Base-by-base conservation (phyloP, 1,140 invertebrate species). In the Microplitis mediator region DNA sequence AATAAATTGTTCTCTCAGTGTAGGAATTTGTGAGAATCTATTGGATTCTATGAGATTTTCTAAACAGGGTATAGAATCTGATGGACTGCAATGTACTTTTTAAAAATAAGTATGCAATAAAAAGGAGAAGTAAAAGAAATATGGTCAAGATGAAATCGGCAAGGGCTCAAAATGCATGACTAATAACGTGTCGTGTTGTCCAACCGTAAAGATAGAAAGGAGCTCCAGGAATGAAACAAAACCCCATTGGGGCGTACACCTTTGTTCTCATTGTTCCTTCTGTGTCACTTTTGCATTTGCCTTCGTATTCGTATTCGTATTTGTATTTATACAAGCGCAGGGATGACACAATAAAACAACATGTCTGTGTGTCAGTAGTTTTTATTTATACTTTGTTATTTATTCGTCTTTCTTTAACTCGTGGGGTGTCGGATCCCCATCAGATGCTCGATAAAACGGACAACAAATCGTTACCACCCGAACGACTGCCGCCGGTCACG, bases 61-160 rank as follows among this genome's bases (percentile, higher is more conserved):
- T n/a, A n/a, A n/a, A n/a, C n/a, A n/a, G n/a, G n/a, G n/a, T n/a
- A n/a, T n/a, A n/a, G n/a, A n/a, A 31, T 23, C 14, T 23, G 8
- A 23, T 58, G 14, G 14, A 58, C n/a, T 23, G 23, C 14, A 58
- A 58, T 23, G 14, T 58, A 8, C 16, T 4, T 54, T 11, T 58
- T 1, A 39, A 39, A 39, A 8, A 39, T 9, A 39, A 58, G 16
- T 58, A 23, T 54, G 13, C 14, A 58, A 9, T 3, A 9, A 51
- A 39, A 9, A 66, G 16, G 32, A 66, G 9, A 16, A 11, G 39
- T 31, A 4, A 16, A 52, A 54, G 45, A 34, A 34, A 52, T 13
- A 85, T 83, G 77, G 79, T 72, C 75, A 73, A 85, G 84, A 85
- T 85, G 84, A 84, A 81, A 85, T 84, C 84, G 80, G 79, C 75